These are phyloP conservation scores for Megathymus violae DNA, from an alignment of 1,140 invertebrate genomes.

Conservation along the genomic window DNA sequence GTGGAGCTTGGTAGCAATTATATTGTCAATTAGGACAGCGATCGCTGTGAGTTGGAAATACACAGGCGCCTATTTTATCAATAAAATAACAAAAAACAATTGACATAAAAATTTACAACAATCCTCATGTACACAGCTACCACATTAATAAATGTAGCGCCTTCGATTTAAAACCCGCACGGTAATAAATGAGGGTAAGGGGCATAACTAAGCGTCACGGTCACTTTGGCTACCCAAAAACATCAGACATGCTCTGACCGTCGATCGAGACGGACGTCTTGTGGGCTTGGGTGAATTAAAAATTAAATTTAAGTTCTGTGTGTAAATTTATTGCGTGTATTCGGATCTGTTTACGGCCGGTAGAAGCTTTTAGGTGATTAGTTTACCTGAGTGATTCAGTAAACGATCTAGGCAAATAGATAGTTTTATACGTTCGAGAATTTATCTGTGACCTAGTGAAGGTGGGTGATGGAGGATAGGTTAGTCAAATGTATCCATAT, in stretches of 20 bases:
- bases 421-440: constrained; percentile 2
- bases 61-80: too few species aligned
- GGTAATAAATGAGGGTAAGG: constrained; percentile 73
- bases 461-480: background rate
- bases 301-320: constrained; percentile 43
- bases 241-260: constrained; percentile 54
- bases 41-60: too few species aligned
- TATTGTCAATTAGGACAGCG: too few species aligned
- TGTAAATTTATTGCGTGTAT: constrained; percentile 59
- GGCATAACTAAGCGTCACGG: constrained; percentile 69
- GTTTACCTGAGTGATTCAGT: constrained; percentile 44
- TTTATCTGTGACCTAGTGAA: constrained; percentile 14
- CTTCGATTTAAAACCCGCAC: constrained; percentile 68
- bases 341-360: constrained; percentile 58
- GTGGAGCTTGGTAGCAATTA: too few species aligned
- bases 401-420: constrained; percentile 18
- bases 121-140: constrained; percentile 6
- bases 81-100: too few species aligned
- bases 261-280: constrained; percentile 43
- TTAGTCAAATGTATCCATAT: background rate
- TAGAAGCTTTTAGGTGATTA: constrained; percentile 62
- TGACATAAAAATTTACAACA: background rate
- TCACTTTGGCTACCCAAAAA: constrained; percentile 49
- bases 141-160: constrained; percentile 43
- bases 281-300: constrained; percentile 45